Evolutionary conservation across 2,888 invertebrate genomes (phyloP), one percentile per base, ranked within the genome.

Genomic region (Dioctria rufipes): DNA sequence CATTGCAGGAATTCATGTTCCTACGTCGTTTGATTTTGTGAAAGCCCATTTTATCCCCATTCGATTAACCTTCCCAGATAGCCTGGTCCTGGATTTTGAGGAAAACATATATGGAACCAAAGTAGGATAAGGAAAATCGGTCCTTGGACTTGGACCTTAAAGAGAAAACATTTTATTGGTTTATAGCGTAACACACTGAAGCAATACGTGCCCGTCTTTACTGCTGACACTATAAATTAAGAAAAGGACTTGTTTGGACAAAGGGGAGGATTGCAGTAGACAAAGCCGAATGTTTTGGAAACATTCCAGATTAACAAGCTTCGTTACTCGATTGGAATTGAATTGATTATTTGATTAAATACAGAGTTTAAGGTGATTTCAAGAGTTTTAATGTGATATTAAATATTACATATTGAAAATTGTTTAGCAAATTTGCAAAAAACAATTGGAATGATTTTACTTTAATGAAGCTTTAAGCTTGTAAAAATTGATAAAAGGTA

Each of bases 161-260:
- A 63, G 25, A 77, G 63, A 39, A 63, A 77, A 77, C 63, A 77
- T 63, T 77, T 77, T 77, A 77, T 63, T 77, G 77, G 77, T 77
- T 77, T 63, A 77, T 77, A 63, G 49, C 49, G 77, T 46, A 61
- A 43, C 46, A 77, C 25, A 11, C 63, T 40, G 11, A 43, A 13
- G 51, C 46, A 63, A 61, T 60, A 75, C 46, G 75, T 75, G 61
- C 39, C 25, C 37, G 60, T 75, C 49, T 63, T 77, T 63, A 63
- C 46, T 77, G 77, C 77, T 77, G 77, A 77, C 77, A 51, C 63
- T 37, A 77, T 77, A 63, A 77, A 63, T 77, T 77, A 49, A 25
- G 40, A 6, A 39, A 63, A 46, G 63, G 63, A 63, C 37, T 43
- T 25, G 25, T 25, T 25, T 25, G 25, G 25, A 25, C 63, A 13